phyloP scores from a whole-genome alignment of 2,797 vertebrate genomes.

The Spondyliosoma cantharus region DNA sequence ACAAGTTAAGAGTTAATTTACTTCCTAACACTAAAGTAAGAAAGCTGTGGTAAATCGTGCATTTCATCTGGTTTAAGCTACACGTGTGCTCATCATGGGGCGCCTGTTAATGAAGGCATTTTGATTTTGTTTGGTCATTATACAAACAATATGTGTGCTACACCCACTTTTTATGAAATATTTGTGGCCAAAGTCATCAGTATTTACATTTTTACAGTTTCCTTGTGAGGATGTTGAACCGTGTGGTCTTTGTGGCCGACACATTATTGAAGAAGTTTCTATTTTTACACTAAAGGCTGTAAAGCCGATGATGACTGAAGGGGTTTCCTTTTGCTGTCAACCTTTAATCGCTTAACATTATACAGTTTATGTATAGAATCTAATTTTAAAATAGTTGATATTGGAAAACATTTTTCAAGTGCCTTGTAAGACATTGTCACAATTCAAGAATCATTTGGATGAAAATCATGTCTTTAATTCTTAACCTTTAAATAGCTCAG shows the following conservation, averaged over 20 bases:
- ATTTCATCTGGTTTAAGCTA: conserved; percentile 37
- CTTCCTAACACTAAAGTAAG: conserved; percentile 31
- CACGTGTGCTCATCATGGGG: neutral
- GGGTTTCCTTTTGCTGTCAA: neutral
- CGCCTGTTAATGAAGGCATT: conserved; percentile 11
- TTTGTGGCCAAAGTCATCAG: conserved; percentile 45
- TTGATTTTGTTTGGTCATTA: neutral
- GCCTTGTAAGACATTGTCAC: conserved; percentile 47
- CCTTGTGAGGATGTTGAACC: neutral
- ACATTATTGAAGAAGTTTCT: neutral
- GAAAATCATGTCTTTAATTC: conserved; percentile 21
- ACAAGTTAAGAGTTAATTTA: conserved; percentile 10
- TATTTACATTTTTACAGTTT: conserved; percentile 24
- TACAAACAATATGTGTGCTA: conserved; percentile 27
- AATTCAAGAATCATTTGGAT: conserved; percentile 13
- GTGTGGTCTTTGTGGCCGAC: neutral
- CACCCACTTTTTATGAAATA: neutral
- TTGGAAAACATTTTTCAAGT: conserved; percentile 49
- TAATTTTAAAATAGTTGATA: conserved; percentile 3
- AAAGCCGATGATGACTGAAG: neutral
- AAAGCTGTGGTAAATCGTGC: conserved; percentile 17
- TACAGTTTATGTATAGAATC: neutral
- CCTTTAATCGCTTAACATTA: conserved; percentile 28
- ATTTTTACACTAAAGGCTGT: neutral
- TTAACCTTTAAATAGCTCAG: neutral